Conservation (phyloP, 2,113 vertebrate genomes). For the Pachypanchax playfairii region DNA sequence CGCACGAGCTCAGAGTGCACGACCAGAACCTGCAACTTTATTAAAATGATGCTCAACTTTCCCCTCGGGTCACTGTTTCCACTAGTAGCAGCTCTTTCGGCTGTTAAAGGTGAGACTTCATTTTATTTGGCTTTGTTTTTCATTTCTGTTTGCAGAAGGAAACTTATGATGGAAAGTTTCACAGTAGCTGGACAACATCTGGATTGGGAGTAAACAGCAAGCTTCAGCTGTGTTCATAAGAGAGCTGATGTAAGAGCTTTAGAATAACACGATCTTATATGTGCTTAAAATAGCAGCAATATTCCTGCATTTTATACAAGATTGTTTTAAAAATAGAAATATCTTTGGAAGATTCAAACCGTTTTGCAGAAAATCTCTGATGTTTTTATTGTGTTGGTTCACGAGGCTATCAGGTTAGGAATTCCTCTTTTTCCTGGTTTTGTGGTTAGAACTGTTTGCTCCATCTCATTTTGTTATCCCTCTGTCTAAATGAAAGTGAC, state of each 20-base stretch:
- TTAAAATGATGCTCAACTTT: constrained; percentile 51
- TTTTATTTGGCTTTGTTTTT: neutral
- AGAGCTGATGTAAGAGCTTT: too few species aligned
- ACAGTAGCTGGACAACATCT: too few species aligned
- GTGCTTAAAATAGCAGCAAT: constrained; percentile 1
- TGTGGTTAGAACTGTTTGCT: constrained; percentile 12
- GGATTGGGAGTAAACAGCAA: constrained; percentile 21
- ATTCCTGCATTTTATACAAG: neutral
- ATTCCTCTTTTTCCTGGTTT: constrained; percentile 19
- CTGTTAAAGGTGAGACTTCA: constrained; percentile 53
- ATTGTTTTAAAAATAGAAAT: neutral
- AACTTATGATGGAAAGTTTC: neutral
- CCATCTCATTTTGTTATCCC: constrained; percentile 47
- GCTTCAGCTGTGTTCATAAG: constrained; percentile 29
- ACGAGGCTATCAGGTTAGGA: neutral
- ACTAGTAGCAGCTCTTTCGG: constrained; percentile 34
- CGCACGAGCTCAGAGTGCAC: constrained; percentile 9
- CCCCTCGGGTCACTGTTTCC: constrained; percentile 22
- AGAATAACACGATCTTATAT: too few species aligned
- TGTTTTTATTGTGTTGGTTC: constrained; percentile 13
- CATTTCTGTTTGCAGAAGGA: neutral
- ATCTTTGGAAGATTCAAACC: neutral
- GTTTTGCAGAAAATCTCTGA: constrained; percentile 3
- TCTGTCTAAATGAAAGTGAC: constrained; percentile 52
- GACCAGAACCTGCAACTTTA: constrained; percentile 13